Conservation (phyloP, 2,113 vertebrate species). For the Sclerurus mexicanus region DNA sequence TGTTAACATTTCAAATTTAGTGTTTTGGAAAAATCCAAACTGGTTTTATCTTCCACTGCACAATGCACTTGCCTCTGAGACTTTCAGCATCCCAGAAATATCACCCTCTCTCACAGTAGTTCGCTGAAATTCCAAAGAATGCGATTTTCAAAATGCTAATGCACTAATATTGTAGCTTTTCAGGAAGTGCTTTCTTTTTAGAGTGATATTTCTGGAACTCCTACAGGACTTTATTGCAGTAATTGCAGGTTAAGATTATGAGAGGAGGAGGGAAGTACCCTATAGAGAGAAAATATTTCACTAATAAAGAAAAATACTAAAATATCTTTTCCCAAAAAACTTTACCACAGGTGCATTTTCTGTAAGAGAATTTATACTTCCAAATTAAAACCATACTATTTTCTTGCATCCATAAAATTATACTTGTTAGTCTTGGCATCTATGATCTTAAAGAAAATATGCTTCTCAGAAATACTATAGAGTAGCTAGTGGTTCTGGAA, state of each 20-base stretch:
- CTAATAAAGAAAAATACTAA: not conserved
- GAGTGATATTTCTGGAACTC: not conserved
- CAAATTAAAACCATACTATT: conserved; percentile 19
- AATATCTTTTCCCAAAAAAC: not conserved
- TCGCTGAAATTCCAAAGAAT: not conserved
- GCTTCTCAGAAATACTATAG: not conserved
- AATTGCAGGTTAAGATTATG: not conserved
- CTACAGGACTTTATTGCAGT: not conserved
- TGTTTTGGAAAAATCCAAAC: not conserved
- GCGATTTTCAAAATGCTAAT: not conserved
- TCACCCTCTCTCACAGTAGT: not conserved
- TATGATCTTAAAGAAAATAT: conserved; percentile 32
- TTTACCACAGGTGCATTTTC: conserved; percentile 31
- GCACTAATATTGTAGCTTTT: not conserved
- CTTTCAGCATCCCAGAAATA: not conserved
- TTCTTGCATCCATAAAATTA: conserved; percentile 16
- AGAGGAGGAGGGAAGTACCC: not conserved
- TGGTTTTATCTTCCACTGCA: not conserved
- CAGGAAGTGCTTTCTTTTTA: not conserved
- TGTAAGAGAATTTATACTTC: not conserved
- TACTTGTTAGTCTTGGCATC: conserved; percentile 38
- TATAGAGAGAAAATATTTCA: conserved; percentile 1
- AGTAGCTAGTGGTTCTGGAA: conserved; percentile 23
- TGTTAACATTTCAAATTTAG: not conserved
- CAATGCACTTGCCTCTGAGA: not conserved